Conservation (phyloP, 2,797 vertebrate species). For the Morus bassanus region DNA sequence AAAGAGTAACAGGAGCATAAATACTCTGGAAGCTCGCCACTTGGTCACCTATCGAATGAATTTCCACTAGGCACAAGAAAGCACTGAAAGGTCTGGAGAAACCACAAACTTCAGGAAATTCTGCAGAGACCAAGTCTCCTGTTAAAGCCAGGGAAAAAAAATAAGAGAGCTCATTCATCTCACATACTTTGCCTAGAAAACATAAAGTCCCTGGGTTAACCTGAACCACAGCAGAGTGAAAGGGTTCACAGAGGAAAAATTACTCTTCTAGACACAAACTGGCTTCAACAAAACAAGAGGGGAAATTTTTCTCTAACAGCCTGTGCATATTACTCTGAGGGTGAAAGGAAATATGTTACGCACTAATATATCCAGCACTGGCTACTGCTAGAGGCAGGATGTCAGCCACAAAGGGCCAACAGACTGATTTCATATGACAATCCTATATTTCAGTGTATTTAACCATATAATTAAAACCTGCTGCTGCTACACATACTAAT, state of each 20-base stretch:
- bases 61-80: neutral
- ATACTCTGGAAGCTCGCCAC: neutral
- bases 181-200: neutral
- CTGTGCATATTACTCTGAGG: neutral
- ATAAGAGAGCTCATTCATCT: neutral
- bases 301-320: neutral
- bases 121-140: neutral
- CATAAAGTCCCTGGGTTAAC: neutral
- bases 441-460: slow-evolving; percentile 33
- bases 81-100: neutral
- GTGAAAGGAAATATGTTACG: neutral
- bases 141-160: neutral
- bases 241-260: neutral
- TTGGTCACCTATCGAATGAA: neutral
- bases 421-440: slow-evolving; percentile 31
- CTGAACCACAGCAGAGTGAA: neutral
- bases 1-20: neutral
- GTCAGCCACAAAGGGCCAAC: slow-evolving; percentile 7
- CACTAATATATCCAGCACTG: neutral
- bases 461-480: slow-evolving; percentile 55
- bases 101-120: neutral
- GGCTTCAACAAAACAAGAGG: neutral
- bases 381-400: slow-evolving; percentile 41
- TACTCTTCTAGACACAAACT: neutral
- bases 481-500: slow-evolving; percentile 36